A percentile compares a stretch with the other conserved stretches of the same genome.
These are phyloP conservation scores for Metacarcinus magister DNA, from an alignment of 2,888 invertebrate genomes.

Conservation along the genomic window DNA sequence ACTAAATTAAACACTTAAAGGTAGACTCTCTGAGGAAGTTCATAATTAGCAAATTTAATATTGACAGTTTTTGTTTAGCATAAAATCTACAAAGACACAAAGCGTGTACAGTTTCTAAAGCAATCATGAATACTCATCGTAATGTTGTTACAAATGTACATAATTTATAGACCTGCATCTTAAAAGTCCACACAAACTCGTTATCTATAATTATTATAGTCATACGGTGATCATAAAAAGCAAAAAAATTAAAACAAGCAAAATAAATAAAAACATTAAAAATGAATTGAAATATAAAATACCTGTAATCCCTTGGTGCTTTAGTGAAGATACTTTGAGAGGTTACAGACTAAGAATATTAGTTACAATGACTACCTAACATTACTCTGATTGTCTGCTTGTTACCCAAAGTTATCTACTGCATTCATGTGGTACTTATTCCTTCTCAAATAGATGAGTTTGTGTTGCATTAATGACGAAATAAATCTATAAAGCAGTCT, in stretches of 20 bases:
- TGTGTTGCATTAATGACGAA: background rate
- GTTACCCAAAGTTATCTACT: background rate
- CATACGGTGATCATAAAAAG: background rate
- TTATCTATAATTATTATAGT: background rate
- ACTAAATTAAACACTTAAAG: background rate
- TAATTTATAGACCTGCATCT: constrained; percentile 28
- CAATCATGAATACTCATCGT: background rate
- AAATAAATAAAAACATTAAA: background rate
- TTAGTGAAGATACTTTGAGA: background rate
- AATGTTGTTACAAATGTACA: background rate
- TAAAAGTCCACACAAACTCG: background rate
- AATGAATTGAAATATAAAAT: background rate
- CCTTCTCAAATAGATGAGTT: background rate
- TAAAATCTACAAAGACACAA: background rate
- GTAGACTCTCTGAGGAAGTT: background rate
- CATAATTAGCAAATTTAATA: background rate
- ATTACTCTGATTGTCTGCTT: background rate
- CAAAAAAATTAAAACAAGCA: background rate
- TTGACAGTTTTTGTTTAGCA: background rate
- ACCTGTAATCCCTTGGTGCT: constrained; percentile 7
- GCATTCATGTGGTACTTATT: background rate
- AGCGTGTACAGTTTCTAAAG: background rate
- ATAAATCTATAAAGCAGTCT: background rate
- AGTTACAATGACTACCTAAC: background rate
- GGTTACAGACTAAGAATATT: constrained; percentile 15